phyloP scores from a whole-genome alignment of 2,888 invertebrate species.

The Eupithecia subfuscata region DNA sequence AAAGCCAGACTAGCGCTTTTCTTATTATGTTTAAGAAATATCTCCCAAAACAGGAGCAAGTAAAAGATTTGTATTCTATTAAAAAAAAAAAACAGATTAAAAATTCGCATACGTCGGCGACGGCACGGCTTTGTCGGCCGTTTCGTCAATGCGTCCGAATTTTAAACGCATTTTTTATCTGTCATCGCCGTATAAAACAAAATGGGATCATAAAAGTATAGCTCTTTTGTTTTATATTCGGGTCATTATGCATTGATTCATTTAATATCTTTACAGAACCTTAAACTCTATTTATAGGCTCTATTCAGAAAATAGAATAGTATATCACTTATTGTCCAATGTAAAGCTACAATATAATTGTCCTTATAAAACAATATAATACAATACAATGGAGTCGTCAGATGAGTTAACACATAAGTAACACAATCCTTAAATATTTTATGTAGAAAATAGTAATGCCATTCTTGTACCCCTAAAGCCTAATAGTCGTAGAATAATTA shows the following conservation, averaged over 20 bases:
- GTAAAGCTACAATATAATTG: too few species aligned
- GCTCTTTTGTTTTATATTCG: background rate
- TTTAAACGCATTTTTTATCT: slow-evolving; percentile 53
- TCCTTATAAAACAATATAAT: too few species aligned
- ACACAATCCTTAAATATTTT: too few species aligned
- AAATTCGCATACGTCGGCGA: slow-evolving; percentile 48
- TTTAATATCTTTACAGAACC: background rate
- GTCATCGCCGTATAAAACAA: slow-evolving; percentile 32
- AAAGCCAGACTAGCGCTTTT: background rate
- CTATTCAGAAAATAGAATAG: too few species aligned
- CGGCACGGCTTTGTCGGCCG: slow-evolving; percentile 53
- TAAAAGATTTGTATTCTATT: slow-evolving; percentile 39
- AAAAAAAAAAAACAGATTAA: slow-evolving; percentile 42
- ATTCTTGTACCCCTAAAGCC: too few species aligned
- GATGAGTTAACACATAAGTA: too few species aligned
- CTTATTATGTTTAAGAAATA: slow-evolving; percentile 27
- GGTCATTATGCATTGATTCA: background rate
- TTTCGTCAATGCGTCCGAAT: slow-evolving; percentile 47
- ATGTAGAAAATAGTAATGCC: too few species aligned
- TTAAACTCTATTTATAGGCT: too few species aligned
- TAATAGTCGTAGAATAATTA: too few species aligned
- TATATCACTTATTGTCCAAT: too few species aligned
- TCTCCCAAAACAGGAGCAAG: background rate
- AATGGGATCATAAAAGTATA: slow-evolving; percentile 15
- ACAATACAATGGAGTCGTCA: too few species aligned